Conservation (phyloP, 2,888 invertebrate species). For the Phaedon cochleariae region DNA sequence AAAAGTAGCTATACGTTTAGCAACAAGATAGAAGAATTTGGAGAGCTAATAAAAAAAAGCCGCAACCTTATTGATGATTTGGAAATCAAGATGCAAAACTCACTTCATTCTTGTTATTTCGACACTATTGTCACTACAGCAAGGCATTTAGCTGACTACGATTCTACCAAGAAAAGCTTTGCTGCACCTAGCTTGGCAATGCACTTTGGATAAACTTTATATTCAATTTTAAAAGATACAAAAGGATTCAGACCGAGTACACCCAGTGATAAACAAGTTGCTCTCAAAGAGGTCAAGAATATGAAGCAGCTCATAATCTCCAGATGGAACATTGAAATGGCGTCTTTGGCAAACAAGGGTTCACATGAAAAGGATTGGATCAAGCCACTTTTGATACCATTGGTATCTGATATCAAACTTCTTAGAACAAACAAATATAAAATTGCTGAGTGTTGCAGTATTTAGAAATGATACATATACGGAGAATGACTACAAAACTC, state of each 20-base stretch:
- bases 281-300: conserved; percentile 21
- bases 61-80: conserved; percentile 29
- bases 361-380: conserved; percentile 44
- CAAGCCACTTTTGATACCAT: conserved; percentile 42
- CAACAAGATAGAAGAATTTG: conserved; percentile 40
- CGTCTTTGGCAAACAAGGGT: conserved; percentile 44
- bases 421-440: conserved; percentile 40
- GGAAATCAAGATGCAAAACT: conserved; percentile 35
- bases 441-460: conserved; percentile 29
- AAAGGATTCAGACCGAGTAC: conserved; percentile 38
- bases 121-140: conserved; percentile 36
- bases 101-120: conserved; percentile 42
- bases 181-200: conserved; percentile 43
- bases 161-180: conserved; percentile 42
- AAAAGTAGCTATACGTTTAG: conserved; percentile 37
- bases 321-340: conserved; percentile 44
- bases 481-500: conserved; percentile 26
- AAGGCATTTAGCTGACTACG: conserved; percentile 41
- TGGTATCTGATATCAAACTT: conserved; percentile 42
- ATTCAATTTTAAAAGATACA: conserved; percentile 40
- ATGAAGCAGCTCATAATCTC: conserved; percentile 28
- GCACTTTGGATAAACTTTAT: conserved; percentile 42
- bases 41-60: conserved; percentile 33
- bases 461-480: conserved; percentile 15
- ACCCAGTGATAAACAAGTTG: conserved; percentile 3